Conservation (phyloP, 2,888 invertebrate species). For the Tipula vernalis region DNA sequence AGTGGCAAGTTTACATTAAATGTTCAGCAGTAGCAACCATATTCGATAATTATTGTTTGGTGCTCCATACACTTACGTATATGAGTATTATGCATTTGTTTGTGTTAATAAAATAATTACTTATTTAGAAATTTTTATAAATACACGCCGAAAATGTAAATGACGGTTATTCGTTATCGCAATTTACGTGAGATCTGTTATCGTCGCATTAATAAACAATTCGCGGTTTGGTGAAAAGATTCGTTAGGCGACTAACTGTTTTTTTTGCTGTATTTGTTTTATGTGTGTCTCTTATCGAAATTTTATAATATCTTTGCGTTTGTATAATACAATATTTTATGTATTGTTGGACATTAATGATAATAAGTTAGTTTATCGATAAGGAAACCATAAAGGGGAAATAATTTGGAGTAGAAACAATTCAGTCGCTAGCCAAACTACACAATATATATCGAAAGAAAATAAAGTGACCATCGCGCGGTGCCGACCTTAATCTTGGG, state of each 20-base stretch:
- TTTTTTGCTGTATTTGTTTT: background rate
- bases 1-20: background rate
- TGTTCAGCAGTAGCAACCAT: background rate
- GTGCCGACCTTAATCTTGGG: background rate
- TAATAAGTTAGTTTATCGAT: background rate
- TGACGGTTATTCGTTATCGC: background rate
- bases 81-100: background rate
- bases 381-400: background rate
- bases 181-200: slow-evolving; percentile 4
- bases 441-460: background rate
- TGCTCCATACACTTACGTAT: background rate
- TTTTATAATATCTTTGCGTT: background rate
- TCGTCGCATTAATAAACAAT: background rate
- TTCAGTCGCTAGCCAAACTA: background rate
- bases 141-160: background rate
- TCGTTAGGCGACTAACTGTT: background rate
- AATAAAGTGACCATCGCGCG: background rate
- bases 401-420: background rate
- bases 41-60: background rate
- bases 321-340: background rate
- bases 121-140: background rate
- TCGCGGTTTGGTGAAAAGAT: background rate
- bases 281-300: background rate
- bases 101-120: background rate
- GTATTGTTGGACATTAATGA: background rate